Evolutionary conservation across 2,888 invertebrate genomes (phyloP), one percentile per base, ranked within the genome.

Genomic region (Oeneis ivallda): DNA sequence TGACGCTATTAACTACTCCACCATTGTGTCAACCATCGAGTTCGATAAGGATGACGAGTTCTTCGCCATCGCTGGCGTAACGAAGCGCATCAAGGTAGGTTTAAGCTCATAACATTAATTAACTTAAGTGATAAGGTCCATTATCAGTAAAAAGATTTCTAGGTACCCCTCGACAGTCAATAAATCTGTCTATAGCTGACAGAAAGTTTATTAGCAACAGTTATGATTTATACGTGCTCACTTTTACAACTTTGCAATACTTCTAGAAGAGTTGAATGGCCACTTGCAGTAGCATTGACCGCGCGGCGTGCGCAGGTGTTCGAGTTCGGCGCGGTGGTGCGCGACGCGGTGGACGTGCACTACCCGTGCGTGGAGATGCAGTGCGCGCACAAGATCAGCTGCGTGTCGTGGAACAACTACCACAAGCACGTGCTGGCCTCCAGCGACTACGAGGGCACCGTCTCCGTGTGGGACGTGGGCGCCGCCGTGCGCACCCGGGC

Each of bases 1-100:
- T 78, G 98, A 98, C 84, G 94, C 97, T 62, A 96, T 96, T 82
- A 96, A 96, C 81, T 96, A 95, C 79, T 96, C 96, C 4, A 96
- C 96, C 6, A 96, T 97, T 71, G 96, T 96, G 6, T 96, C 96
- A 32, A 98, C 98, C 76, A 98, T 98, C 74, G 98, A 98, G 86
- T 98, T 98, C 89, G 98, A 98, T 83, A 97, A 98, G 85, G 98
- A 98, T 86, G 96, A 97, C 82, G 98, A 98, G 89, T 96, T 96
- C 85, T 98, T 98, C 88, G 98, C 98, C 0, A 98, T 98, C 74
- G 98, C 98, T 41, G 98, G 98, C 3, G 98, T 98, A 11, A 98
- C 98, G 0, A 98, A 97, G 83, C 94, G 97, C 69, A 98, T 98
- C 66, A 98, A 98, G 92, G 96, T 97, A 1, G 2, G 53, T 32